phyloP scores from a whole-genome alignment of 2,797 vertebrate genomes.

The Champsocephalus gunnari region DNA sequence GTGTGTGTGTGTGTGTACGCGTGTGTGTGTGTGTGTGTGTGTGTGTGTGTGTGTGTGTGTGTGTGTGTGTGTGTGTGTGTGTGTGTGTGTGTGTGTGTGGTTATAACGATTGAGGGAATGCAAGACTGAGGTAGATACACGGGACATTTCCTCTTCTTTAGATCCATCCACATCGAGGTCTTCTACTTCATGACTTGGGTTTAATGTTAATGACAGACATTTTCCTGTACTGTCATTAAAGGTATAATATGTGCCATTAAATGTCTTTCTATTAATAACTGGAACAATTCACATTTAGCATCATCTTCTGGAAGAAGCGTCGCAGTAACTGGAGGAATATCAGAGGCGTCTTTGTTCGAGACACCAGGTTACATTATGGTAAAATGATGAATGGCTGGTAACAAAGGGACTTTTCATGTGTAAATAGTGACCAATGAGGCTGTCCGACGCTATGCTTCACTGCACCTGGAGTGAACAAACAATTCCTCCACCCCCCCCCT shows the following conservation, averaged over 20 bases:
- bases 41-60: slow-evolving; percentile 6
- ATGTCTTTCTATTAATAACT: no score
- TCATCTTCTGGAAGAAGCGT: no score
- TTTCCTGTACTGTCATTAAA: not conserved
- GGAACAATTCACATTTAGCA: no score
- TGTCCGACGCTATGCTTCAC: slow-evolving; percentile 28
- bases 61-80: not conserved
- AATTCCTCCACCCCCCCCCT: slow-evolving; percentile 3
- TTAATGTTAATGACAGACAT: slow-evolving; percentile 2
- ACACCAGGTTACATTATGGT: slow-evolving; percentile 8
- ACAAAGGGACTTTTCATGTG: slow-evolving; percentile 23
- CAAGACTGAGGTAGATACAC: slow-evolving; percentile 19
- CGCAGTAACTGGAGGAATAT: not conserved
- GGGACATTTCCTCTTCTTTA: slow-evolving; percentile 11
- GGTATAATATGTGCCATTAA: no score
- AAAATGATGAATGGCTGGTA: slow-evolving; percentile 31
- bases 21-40: not conserved
- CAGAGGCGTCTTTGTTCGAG: not conserved
- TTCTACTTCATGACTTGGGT: no score
- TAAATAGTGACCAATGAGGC: slow-evolving; percentile 60
- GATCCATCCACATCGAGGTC: not conserved
- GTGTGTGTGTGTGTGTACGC: no score
- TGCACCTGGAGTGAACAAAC: slow-evolving; percentile 49
- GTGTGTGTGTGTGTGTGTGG: not conserved
- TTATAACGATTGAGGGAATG: slow-evolving; percentile 14